Conservation (phyloP, 2,888 invertebrate genomes). For the Alentia gelatinosa region DNA sequence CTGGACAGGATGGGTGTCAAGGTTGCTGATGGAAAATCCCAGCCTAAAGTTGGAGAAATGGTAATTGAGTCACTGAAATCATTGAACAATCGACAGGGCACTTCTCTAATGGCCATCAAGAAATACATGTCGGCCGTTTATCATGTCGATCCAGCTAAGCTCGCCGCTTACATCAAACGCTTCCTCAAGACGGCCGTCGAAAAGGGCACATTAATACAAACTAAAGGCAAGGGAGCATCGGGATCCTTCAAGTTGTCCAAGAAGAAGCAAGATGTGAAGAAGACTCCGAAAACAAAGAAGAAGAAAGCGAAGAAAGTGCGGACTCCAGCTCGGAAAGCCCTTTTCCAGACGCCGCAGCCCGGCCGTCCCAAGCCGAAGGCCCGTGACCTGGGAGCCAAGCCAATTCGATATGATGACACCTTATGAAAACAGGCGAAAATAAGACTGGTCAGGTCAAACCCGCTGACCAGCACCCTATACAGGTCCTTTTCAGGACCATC, state of each 20-base stretch:
- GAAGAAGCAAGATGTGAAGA: not conserved
- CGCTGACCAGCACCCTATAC: not conserved
- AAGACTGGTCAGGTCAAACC: not conserved
- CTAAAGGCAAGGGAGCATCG: constrained; percentile 20
- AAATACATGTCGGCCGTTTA: not conserved
- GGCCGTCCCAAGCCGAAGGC: constrained; percentile 31
- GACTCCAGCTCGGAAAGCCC: constrained; percentile 14
- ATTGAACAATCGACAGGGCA: constrained; percentile 18
- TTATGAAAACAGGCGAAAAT: not conserved
- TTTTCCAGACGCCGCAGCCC: constrained; percentile 30
- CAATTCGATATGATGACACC: too few species aligned
- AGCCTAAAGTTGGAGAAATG: not conserved
- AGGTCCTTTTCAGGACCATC: constrained; percentile 33
- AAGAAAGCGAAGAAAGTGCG: not conserved
- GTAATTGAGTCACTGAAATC: not conserved
- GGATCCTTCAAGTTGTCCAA: constrained; percentile 12
- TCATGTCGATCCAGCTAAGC: not conserved
- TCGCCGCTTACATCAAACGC: not conserved
- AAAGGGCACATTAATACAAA: constrained; percentile 8
- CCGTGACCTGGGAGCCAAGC: not conserved
- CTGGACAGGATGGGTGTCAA: not conserved
- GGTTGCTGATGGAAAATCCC: not conserved
- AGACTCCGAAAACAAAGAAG: not conserved
- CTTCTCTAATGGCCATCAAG: constrained; percentile 10
- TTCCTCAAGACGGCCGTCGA: not conserved